Conservation (phyloP, 2,888 invertebrate genomes). For the Orchestes rusci region DNA sequence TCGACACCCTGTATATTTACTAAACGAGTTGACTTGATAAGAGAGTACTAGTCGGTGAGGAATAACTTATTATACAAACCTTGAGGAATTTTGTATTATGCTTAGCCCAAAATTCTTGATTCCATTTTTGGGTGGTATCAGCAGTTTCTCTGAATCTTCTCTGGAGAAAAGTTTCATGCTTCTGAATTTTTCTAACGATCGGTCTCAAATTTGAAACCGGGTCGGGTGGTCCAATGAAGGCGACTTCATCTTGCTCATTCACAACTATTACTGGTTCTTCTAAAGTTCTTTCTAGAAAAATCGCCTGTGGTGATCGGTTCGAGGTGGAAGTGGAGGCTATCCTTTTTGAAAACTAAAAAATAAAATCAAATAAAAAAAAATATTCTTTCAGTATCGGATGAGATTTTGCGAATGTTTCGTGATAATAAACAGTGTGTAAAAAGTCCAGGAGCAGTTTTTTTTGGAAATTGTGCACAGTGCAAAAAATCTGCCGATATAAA, state of each 20-base stretch:
- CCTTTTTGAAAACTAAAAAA: slow-evolving; percentile 23
- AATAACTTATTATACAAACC: too few species aligned
- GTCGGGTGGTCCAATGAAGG: slow-evolving; percentile 76
- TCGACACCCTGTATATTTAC: too few species aligned
- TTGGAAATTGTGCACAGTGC: too few species aligned
- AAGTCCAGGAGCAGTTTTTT: too few species aligned
- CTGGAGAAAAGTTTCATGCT: slow-evolving; percentile 61
- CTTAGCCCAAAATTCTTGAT: slow-evolving; percentile 74
- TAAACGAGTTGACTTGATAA: too few species aligned
- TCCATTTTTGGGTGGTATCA: slow-evolving; percentile 71
- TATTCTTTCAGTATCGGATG: too few species aligned
- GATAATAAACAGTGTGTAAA: too few species aligned
- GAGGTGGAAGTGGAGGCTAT: slow-evolving; percentile 54
- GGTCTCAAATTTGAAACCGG: slow-evolving; percentile 71
- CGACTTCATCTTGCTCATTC: slow-evolving; percentile 41
- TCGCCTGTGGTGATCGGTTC: slow-evolving; percentile 27
- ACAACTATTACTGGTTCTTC: slow-evolving; percentile 38
- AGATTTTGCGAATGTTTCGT: too few species aligned
- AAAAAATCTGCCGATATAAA: too few species aligned
- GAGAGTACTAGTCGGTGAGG: too few species aligned
- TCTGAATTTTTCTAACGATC: slow-evolving; percentile 56
- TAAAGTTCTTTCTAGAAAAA: slow-evolving; percentile 19
- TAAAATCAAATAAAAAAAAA: too few species aligned
- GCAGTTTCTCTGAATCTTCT: slow-evolving; percentile 56
- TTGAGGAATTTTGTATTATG: slow-evolving; percentile 73